Percentiles rank a stretch among this genome's conserved stretches.
phyloP scores from a whole-genome alignment of 1,140 invertebrate species.

The Linepithema humile region DNA sequence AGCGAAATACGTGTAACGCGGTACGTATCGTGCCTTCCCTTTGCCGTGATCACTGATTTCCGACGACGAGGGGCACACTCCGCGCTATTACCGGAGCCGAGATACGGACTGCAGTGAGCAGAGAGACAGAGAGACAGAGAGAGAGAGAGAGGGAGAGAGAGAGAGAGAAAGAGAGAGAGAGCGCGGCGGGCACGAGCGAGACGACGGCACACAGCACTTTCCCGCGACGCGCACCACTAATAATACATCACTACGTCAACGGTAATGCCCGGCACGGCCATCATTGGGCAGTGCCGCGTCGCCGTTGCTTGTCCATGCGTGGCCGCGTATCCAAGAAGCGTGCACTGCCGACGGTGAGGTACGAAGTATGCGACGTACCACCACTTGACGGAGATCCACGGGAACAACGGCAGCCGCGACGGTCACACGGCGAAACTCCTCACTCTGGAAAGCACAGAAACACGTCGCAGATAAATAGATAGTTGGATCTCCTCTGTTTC shows the following conservation, averaged over 20 bases:
- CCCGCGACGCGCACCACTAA: constrained; percentile 55
- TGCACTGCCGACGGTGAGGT: background rate
- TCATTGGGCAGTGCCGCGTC: constrained; percentile 54
- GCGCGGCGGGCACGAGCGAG: constrained; percentile 56
- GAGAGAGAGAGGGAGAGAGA: constrained; percentile 58
- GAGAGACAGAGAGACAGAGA: constrained; percentile 54
- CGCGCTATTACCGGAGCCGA: constrained; percentile 30
- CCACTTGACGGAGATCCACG: background rate
- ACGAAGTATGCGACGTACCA: background rate
- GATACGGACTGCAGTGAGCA: constrained; percentile 26
- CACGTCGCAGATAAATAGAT: background rate
- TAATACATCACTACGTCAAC: constrained; percentile 58
- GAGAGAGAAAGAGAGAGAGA: no score
- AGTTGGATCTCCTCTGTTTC: constrained; percentile 9
- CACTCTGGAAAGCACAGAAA: constrained; percentile 17
- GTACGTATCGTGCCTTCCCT: constrained; percentile 36
- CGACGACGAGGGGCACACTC: constrained; percentile 14
- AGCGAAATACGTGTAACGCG: constrained; percentile 26
- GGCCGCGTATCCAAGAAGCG: constrained; percentile 50
- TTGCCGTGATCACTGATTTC: constrained; percentile 42
- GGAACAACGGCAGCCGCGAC: background rate
- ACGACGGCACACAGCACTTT: constrained; percentile 45
- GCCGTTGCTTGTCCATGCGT: constrained; percentile 43
- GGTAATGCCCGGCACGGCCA: constrained; percentile 50
- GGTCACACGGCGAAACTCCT: background rate